Base-by-base conservation (phyloP, 1,140 invertebrate species). In the Drosophila tropicalis region DNA sequence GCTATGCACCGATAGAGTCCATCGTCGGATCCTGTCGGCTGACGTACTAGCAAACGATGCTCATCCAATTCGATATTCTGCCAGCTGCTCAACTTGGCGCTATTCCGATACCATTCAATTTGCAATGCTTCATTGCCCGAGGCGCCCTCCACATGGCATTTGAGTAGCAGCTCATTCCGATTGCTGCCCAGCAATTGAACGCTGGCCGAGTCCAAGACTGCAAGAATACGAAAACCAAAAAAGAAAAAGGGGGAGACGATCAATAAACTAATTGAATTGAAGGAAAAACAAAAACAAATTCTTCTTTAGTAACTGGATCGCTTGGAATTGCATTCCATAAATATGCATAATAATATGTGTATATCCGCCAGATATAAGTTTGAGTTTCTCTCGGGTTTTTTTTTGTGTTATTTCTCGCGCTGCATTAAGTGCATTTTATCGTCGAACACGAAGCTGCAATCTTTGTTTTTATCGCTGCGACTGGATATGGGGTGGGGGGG, bases 101-200 rank as follows among this genome's bases (percentile, higher is more conserved):
- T 94, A 81, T 97, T 96, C 63, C 95, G 95, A 92, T 95, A 96
- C 96, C 96, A 97, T 84, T 96, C 94, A 80, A 95, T 94, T 72
- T 93, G 92, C 51, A 96, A 94, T 64, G 96, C 95, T 19, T 95
- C 95, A n/a, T 81, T 75, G 40, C 83, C 89, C 1, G 85, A 85
- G 73, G 95, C 95, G 22, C 96, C 96, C 40, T 96, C 95, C 62
- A 95, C 94, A 76, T 95, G 94, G 92, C 96, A 97, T 74, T 95
- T 94, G 36, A 97, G 93, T 57, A 94, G 93, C 60, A 97, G 92
- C 74, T 96, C 95, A 57, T 92, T 61, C 82, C 92, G 62, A 95
- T 95, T 66, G 92, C 83, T 61, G 72, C 94, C 93, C 75, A 95
- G 93, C 56, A 96, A 90, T 63, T 95, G 94, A 10, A 96, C 96